Percentiles rank a stretch among this genome's conserved stretches.
Conservation (phyloP, 2,113 vertebrate genomes). For the Pomatostomus ruficeps region DNA sequence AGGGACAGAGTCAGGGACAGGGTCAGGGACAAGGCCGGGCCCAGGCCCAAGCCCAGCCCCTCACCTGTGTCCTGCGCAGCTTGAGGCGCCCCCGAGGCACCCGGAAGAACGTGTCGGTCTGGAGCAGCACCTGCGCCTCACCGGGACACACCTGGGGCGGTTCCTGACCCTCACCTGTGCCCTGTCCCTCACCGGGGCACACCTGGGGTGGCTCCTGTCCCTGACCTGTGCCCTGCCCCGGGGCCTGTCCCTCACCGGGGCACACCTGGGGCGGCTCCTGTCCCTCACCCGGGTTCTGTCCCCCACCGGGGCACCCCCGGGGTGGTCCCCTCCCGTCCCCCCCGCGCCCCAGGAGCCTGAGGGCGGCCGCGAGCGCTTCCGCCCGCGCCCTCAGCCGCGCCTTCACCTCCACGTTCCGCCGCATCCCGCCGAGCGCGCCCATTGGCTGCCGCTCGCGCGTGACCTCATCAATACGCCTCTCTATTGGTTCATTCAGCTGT, state of each 20-base stretch:
- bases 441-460: not conserved
- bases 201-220: not conserved
- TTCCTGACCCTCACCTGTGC: not conserved
- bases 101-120: constrained; percentile 79
- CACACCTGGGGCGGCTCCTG: constrained; percentile 28
- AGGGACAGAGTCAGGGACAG: not conserved
- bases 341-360: not conserved
- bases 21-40: not conserved
- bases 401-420: constrained; percentile 82
- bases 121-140: not conserved
- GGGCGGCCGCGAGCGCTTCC: constrained; percentile 26
- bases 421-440: constrained; percentile 48
- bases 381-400: constrained; percentile 56
- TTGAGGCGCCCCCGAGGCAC: constrained; percentile 75
- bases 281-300: not conserved
- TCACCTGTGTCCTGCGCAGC: constrained; percentile 71
- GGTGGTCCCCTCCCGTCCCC: too few species aligned
- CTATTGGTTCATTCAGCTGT: fast-evolving
- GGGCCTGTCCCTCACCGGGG: not conserved
- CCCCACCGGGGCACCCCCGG: not conserved
- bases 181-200: not conserved
- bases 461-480: fast-evolving
- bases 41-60: not conserved
- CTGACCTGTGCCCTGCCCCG: not conserved
- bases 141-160: not conserved